These are phyloP conservation scores for Siniperca undulata DNA, from an alignment of 2,797 vertebrate species.

Conservation along the genomic window DNA sequence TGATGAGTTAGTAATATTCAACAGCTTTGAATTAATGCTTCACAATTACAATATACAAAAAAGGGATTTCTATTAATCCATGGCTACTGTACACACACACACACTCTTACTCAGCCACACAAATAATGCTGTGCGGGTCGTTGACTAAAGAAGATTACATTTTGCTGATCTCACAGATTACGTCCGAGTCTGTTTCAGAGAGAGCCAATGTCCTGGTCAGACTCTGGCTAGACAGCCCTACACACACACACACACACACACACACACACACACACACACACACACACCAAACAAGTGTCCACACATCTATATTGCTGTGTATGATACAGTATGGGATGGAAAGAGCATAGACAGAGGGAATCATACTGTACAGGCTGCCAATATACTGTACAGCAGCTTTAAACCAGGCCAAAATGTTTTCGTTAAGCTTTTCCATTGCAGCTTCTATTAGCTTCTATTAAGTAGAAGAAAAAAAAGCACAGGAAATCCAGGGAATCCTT, in stretches of 20 bases:
- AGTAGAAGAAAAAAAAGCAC: not conserved
- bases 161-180: slow-evolving; percentile 85
- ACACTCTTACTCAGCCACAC: slow-evolving; percentile 22
- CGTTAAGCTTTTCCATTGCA: not conserved
- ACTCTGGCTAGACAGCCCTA: slow-evolving; percentile 30
- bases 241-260: slow-evolving; percentile 4
- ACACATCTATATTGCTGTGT: not conserved
- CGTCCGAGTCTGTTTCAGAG: slow-evolving; percentile 60
- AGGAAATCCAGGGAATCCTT: not conserved
- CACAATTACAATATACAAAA: slow-evolving; percentile 7
- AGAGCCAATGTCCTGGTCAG: slow-evolving; percentile 36
- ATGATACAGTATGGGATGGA: not conserved
- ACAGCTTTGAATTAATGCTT: not conserved
- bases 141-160: slow-evolving; percentile 83
- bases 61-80: slow-evolving; percentile 26
- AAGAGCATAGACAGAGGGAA: not conserved
- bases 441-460: not conserved
- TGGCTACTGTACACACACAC: not conserved
- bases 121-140: slow-evolving; percentile 58
- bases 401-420: not conserved
- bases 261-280: too few relatives aligned
- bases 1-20: not conserved
- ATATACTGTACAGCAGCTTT: not conserved
- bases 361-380: not conserved
- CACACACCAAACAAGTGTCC: not conserved